phyloP scores from a whole-genome alignment of 1,140 invertebrate species.

The Ceratitis capitata region DNA sequence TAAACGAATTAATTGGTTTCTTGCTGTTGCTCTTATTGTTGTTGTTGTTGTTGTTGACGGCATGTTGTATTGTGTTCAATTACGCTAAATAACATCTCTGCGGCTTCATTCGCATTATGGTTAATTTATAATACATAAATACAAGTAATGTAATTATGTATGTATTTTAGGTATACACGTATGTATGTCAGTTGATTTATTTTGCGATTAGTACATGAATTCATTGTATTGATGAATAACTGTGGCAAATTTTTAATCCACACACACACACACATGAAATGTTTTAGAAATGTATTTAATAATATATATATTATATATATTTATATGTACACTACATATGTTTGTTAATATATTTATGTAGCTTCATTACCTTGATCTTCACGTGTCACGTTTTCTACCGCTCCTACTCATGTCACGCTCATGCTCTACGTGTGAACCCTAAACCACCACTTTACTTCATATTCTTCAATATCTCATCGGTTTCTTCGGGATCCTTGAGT shows the following conservation, averaged over 20 bases:
- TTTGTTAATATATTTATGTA: constrained; percentile 3
- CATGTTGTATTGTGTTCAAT: background rate
- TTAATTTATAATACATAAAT: constrained; percentile 25
- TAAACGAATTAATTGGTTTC: background rate
- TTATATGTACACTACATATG: background rate
- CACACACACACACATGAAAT: background rate
- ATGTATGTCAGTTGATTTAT: constrained; percentile 5
- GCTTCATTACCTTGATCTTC: constrained; percentile 27
- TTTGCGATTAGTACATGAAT: constrained; percentile 1
- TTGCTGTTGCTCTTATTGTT: constrained; percentile 8
- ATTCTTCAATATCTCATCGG: constrained; percentile 70
- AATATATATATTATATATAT: background rate
- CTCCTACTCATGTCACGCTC: background rate
- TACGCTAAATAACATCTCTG: background rate
- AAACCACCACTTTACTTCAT: constrained; percentile 58
- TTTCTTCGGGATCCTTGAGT: constrained; percentile 94
- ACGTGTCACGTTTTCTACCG: background rate
- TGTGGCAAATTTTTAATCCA: background rate
- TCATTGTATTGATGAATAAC: constrained; percentile 28
- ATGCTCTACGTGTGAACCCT: background rate
- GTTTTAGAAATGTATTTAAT: background rate
- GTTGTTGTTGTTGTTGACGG: constrained; percentile 36
- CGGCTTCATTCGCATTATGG: background rate
- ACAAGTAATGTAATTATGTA: too few relatives aligned
- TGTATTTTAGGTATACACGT: background rate